A percentile compares a stretch with the other conserved stretches of the same genome.
Evolutionary conservation across 2,888 invertebrate species (phyloP).

Genomic region (Teinopalpus imperialis): DNA sequence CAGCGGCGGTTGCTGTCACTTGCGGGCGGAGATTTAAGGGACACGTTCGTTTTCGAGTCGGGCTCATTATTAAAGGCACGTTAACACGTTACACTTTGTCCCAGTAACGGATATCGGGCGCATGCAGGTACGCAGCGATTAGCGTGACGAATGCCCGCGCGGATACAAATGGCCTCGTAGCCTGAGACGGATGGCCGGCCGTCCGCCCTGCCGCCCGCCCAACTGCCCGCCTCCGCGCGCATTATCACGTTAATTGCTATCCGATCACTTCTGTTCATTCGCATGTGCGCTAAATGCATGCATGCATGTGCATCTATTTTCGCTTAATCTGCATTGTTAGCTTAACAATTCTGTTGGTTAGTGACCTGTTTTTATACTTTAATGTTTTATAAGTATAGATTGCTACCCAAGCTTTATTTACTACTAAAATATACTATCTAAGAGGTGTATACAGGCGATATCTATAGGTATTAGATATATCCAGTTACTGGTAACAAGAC

Average conservation of each 20-base stretch:
- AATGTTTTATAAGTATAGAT: too few species aligned
- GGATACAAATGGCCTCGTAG: conserved; percentile 67
- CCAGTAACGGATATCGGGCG: conserved; percentile 29
- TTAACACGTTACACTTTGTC: conserved; percentile 10
- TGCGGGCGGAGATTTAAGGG: conserved; percentile 1
- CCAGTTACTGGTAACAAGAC: too few species aligned
- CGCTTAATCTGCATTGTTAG: neutral
- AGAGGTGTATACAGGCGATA: too few species aligned
- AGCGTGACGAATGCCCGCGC: conserved; percentile 64
- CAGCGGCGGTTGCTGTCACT: too few species aligned
- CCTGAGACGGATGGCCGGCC: conserved; percentile 59
- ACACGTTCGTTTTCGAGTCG: conserved; percentile 7
- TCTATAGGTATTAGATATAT: too few species aligned
- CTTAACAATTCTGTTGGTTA: neutral
- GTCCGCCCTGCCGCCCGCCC: conserved; percentile 37
- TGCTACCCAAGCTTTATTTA: too few species aligned
- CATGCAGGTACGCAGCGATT: conserved; percentile 65
- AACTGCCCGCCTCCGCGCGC: conserved; percentile 46
- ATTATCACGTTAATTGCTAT: conserved; percentile 62
- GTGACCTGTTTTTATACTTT: neutral
- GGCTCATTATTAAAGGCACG: conserved; percentile 18
- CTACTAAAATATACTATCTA: too few species aligned
- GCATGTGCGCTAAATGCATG: conserved; percentile 20
- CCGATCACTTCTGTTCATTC: conserved; percentile 45
- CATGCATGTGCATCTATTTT: conserved; percentile 13